A percentile compares a stretch with the other conserved stretches of the same genome.
These are phyloP conservation scores for Montipora cactus DNA, from an alignment of 64 coral and sea anemone species.

Conservation along the genomic window DNA sequence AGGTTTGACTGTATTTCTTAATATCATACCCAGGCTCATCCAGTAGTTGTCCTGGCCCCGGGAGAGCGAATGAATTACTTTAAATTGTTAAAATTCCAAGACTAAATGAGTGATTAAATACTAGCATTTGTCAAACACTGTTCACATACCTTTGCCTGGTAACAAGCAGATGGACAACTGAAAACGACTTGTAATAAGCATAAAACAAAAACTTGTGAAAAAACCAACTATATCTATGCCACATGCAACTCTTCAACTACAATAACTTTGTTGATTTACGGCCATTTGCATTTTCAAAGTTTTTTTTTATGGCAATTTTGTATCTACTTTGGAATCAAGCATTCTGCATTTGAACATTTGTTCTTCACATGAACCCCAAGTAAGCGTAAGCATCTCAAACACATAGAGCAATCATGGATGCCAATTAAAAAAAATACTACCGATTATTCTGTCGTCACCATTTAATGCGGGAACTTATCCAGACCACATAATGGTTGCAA, in stretches of 20 bases:
- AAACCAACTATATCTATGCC: slow-evolving; percentile 10
- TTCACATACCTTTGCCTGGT: background rate
- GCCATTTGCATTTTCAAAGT: background rate
- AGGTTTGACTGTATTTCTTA: background rate
- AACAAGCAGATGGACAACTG: slow-evolving; percentile 14
- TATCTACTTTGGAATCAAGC: background rate
- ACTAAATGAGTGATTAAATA: slow-evolving; percentile 4
- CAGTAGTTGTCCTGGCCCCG: background rate
- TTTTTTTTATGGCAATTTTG: background rate
- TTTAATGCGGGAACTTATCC: background rate
- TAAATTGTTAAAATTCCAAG: background rate
- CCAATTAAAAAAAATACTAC: background rate
- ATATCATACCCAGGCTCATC: background rate
- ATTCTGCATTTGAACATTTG: background rate
- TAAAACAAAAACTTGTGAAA: background rate
- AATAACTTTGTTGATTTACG: background rate
- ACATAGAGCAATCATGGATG: background rate
- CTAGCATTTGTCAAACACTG: background rate
- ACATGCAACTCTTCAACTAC: background rate
- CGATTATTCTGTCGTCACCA: background rate
- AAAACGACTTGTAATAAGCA: slow-evolving; percentile 16
- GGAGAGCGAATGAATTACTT: background rate
- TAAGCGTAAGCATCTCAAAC: background rate
- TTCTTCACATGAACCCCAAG: background rate
- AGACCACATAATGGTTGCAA: background rate